Evolutionary conservation across 2,797 vertebrate species (phyloP).

Genomic region (Lemur catta): DNA sequence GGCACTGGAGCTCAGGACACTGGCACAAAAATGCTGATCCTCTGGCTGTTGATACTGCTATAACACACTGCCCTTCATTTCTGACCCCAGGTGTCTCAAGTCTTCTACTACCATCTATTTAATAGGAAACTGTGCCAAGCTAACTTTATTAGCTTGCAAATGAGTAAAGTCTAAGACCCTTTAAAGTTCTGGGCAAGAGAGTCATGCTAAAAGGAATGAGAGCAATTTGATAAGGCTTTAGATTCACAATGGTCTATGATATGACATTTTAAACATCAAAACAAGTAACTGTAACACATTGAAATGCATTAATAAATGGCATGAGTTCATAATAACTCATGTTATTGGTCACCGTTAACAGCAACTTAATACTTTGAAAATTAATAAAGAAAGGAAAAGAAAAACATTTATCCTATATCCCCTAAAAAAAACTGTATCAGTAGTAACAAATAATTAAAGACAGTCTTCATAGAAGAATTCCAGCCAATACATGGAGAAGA

Average conservation of each 20-base stretch:
- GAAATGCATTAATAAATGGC: not conserved
- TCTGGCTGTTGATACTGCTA: not conserved
- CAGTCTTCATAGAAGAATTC: not conserved
- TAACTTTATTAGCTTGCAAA: not conserved
- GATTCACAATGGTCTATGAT: not conserved
- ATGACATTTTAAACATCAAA: not conserved
- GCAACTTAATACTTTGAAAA: not conserved
- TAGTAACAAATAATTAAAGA: not conserved
- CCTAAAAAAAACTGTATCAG: not conserved
- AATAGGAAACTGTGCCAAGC: not conserved
- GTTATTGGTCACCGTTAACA: not conserved
- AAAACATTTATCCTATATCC: not conserved
- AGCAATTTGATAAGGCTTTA: not conserved
- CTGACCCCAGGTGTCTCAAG: not conserved
- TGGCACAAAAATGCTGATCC: not conserved
- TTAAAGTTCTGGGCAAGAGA: not conserved
- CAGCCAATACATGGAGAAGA: not conserved
- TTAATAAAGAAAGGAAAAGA: not conserved
- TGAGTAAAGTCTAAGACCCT: not conserved
- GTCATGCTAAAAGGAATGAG: not conserved
- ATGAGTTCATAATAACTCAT: not conserved
- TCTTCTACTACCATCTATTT: not conserved
- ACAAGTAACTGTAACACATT: not conserved
- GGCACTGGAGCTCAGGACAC: not conserved
- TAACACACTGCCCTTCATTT: not conserved